Conservation (phyloP, 2,113 vertebrate genomes). For the Cyprinodon variegatus region DNA sequence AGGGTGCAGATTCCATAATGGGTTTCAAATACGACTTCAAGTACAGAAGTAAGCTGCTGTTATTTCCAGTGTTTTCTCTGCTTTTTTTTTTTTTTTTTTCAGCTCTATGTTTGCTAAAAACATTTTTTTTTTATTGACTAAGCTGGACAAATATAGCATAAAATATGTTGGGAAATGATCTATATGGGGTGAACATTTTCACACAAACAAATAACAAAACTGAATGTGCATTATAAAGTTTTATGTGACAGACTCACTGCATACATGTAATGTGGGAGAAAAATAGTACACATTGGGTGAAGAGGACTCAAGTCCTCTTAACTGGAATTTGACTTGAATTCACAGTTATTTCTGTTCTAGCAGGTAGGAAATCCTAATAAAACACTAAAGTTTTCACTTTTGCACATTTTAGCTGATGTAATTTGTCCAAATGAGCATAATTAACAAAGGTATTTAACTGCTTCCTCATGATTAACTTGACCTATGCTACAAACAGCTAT, state of each 20-base stretch:
- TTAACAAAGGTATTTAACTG: conserved; percentile 47
- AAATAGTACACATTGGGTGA: too few species aligned
- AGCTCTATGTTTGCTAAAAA: conserved; percentile 1
- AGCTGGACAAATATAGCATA: neutral
- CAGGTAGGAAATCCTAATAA: neutral
- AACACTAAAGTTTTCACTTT: neutral
- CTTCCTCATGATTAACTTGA: conserved; percentile 48
- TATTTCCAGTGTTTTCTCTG: neutral
- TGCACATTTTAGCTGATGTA: neutral
- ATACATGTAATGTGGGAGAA: too few species aligned
- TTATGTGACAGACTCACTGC: too few species aligned
- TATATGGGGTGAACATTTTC: too few species aligned
- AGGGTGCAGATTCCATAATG: conserved; percentile 20
- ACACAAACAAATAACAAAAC: too few species aligned
- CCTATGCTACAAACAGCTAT: conserved; percentile 68
- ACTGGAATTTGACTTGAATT: too few species aligned
- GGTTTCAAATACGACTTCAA: conserved; percentile 17
- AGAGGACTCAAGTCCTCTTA: too few species aligned
- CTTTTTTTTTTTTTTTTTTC: too few species aligned
- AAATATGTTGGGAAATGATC: too few species aligned
- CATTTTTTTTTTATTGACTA: neutral
- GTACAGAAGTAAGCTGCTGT: conserved; percentile 16
- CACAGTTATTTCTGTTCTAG: too few species aligned
- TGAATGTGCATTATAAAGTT: too few species aligned
- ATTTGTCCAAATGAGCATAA: conserved; percentile 15